phyloP scores from a whole-genome alignment of 2,797 vertebrate genomes.

The Myotis daubentonii region DNA sequence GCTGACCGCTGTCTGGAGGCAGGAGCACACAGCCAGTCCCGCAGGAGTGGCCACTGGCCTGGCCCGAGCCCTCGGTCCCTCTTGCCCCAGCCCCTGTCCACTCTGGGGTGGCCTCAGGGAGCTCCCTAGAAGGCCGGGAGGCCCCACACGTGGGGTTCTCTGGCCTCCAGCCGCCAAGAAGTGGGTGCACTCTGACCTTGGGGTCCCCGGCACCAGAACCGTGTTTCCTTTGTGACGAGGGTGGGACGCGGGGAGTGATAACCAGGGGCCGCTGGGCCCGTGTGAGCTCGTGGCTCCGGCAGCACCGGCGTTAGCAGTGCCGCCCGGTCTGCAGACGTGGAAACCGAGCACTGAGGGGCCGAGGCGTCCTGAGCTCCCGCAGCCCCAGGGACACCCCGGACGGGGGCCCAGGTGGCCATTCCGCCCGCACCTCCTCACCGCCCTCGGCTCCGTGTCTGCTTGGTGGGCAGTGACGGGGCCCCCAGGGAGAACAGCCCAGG shows the following conservation, averaged over 20 bases:
- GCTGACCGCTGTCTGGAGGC: background rate
- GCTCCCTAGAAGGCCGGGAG: rapidly evolving
- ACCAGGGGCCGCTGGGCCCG: rapidly evolving
- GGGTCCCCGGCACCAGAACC: background rate
- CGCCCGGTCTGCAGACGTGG: background rate
- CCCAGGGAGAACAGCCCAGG: rapidly evolving
- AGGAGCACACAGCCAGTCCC: background rate
- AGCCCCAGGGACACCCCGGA: background rate
- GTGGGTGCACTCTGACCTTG: background rate
- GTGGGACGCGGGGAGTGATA: rapidly evolving
- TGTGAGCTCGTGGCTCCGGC: rapidly evolving
- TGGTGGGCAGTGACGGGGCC: too few species aligned
- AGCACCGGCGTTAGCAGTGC: rapidly evolving
- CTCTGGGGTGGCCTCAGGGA: background rate
- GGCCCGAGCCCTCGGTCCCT: background rate
- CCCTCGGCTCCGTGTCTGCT: rapidly evolving
- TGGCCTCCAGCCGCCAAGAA: background rate
- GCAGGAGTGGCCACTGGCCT: background rate
- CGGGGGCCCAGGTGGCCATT: rapidly evolving
- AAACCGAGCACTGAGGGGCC: rapidly evolving
- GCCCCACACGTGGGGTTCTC: background rate
- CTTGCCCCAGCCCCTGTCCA: background rate
- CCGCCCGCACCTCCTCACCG: rapidly evolving
- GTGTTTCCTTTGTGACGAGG: rapidly evolving
- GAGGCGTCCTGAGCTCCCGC: background rate